Base-by-base conservation (phyloP, 2,113 vertebrate genomes). In the Pipra filicauda region DNA sequence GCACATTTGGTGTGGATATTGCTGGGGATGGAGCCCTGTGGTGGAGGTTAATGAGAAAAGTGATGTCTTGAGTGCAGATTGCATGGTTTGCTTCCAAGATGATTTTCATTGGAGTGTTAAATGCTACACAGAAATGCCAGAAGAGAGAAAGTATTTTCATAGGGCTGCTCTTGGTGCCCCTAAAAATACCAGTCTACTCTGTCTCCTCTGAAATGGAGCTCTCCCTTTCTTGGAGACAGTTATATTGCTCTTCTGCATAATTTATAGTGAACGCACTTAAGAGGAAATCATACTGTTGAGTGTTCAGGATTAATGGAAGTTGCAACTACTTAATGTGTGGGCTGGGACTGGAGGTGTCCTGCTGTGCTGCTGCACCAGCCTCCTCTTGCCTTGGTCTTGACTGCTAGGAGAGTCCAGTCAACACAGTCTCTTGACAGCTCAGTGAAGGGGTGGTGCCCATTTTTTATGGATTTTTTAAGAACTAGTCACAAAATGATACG, bases 1-100 rank as follows among this genome's bases (percentile, higher is more conserved):
- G 57, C 49, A 76, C 55, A 61, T 91, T 93, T 89, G 64, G 46
- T 73, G 46, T 85, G 76, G 57, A 44, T 91, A 67, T 72, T 76
- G 85, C 81, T 58, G 44, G 33, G 69, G 67, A 76, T 89, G 85
- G 85, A 94, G 74, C 75, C 75, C 84, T 2, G 33, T 91, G 81
- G 87, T 88, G 81, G 78, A 93, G 62, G 74, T 89, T 92, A 93
- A 91, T 94, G 89, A 82, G 78, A 82, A 88, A 94, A 93, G 43
- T 62, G 62, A 66, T 93, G 58, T 73, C 74, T 70, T 82, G 67
- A 89, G 67, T 58, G 58, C 19, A 8, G 62, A 79, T 76, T 73
- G n/a, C 37, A 7, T 65, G 74, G 26, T 59, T 94, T 93, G 26
- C 46, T 85, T 95, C 87, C 0, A 30, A 79, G 78, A 24, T 54